Evolutionary conservation across 2,113 vertebrate species (phyloP), one percentile per base, ranked within the genome.

Genomic region (Tauraco erythrolophus): DNA sequence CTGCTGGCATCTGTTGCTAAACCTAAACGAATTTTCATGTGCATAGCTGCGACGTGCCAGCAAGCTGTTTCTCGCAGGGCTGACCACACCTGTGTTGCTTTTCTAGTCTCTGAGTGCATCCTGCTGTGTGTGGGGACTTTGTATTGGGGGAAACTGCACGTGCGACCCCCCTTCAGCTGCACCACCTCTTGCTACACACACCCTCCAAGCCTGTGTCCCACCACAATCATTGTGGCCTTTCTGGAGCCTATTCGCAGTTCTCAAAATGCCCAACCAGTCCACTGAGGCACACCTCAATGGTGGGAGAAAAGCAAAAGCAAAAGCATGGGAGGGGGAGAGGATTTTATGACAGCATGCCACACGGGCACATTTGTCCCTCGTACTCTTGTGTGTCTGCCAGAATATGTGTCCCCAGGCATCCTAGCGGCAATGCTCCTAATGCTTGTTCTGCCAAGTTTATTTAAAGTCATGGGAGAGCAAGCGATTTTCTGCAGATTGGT

Each of bases 1-100:
- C 65, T 72, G 39, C 76, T 91, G 54, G 18, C 92, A 77, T 94
- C 91, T 89, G 77, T 69, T 92, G 66, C 53, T 87, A 65, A 92
- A 75, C 48, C 22, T 60, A 64, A 89, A 87, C 1, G 0, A 75
- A 64, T 91, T 95, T 70, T 84, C 76, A 57, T 33, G 15, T 91
- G 50, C 50, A 12, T 74, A 66, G 41, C 75, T 84, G 50, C 3
- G 2, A 17, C 8, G 21, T 89, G 71, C 31, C 65, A 78, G 23
- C 15, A 48, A 60, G 33, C 83, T 84, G 15, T 56, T 90, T 91
- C 65, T 71, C 53, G 64, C 19, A 15, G 61, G 31, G 15, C 54
- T 83, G 48, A 13, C 22, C 4, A 0, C 61, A 83, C 70, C 50
- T 85, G 19, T 46, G 43, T 13, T 90, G 56, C 56, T 85, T 62